Conservation (phyloP, 2,113 vertebrate genomes). For the Campylomormyrus numenius region DNA sequence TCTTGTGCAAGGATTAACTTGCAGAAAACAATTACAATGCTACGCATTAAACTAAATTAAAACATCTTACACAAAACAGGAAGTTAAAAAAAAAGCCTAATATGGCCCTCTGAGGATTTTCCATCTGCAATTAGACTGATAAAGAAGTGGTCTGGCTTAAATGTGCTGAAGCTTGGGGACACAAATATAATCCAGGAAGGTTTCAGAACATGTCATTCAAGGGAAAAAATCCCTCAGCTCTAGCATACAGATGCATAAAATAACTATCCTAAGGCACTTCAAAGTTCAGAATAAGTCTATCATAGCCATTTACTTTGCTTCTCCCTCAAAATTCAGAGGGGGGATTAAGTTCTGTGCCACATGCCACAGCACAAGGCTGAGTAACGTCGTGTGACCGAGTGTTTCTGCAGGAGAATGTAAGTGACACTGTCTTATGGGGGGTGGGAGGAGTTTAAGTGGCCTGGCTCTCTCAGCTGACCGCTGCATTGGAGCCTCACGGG, state of each 20-base stretch:
- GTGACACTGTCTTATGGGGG: neutral
- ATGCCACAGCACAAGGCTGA: neutral
- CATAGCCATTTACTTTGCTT: neutral
- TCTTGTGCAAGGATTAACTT: neutral
- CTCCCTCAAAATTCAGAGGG: neutral
- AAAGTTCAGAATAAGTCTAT: neutral
- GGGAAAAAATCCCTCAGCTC: neutral
- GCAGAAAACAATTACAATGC: constrained; percentile 4
- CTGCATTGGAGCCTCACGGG: neutral
- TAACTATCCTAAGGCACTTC: neutral
- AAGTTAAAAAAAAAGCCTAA: neutral
- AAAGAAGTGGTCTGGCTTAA: neutral
- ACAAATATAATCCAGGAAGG: neutral
- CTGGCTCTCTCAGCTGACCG: neutral
- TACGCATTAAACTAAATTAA: neutral
- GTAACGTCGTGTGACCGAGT: neutral
- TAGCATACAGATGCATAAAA: neutral
- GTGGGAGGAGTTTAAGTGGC: neutral
- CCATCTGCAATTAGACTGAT: neutral
- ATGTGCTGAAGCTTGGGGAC: neutral
- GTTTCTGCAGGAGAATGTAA: neutral
- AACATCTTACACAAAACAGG: neutral
- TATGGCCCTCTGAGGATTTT: neutral
- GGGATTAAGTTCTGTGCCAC: neutral
- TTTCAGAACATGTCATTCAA: neutral